A percentile compares a stretch with the other conserved stretches of the same genome.
Evolutionary conservation across 2,113 vertebrate species (phyloP).

Genomic region (Anas platyrhynchos): DNA sequence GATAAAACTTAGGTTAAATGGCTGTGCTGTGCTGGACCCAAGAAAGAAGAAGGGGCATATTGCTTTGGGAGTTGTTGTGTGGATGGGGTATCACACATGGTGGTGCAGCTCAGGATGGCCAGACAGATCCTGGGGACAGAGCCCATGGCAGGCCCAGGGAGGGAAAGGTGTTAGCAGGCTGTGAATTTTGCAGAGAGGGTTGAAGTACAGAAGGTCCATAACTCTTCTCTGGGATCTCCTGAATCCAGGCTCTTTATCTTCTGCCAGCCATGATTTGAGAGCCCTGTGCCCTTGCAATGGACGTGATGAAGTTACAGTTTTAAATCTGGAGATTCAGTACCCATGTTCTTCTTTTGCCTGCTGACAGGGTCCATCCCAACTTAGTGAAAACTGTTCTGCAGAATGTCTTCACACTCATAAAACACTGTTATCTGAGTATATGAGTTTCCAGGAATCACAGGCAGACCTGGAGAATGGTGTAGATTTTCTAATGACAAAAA

Average conservation of each 20-base stretch:
- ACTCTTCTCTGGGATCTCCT: neutral
- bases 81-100: neutral
- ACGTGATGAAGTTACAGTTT: neutral
- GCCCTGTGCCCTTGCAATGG: neutral
- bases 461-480: neutral
- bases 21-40: neutral
- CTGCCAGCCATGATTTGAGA: neutral
- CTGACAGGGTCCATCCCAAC: neutral
- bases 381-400: neutral
- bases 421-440: neutral
- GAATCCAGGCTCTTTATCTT: neutral
- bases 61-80: neutral
- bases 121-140: neutral
- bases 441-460: neutral
- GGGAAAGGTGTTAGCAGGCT: neutral
- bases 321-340: neutral
- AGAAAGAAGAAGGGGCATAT: neutral
- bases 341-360: neutral
- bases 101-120: fast-evolving
- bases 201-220: neutral
- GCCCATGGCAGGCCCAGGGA: neutral
- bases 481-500: neutral
- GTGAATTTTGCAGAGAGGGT: neutral
- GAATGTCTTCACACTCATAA: neutral
- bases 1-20: neutral